These are phyloP conservation scores for Microcaecilia unicolor DNA, from an alignment of 2,797 vertebrate genomes.

Conservation along the genomic window DNA sequence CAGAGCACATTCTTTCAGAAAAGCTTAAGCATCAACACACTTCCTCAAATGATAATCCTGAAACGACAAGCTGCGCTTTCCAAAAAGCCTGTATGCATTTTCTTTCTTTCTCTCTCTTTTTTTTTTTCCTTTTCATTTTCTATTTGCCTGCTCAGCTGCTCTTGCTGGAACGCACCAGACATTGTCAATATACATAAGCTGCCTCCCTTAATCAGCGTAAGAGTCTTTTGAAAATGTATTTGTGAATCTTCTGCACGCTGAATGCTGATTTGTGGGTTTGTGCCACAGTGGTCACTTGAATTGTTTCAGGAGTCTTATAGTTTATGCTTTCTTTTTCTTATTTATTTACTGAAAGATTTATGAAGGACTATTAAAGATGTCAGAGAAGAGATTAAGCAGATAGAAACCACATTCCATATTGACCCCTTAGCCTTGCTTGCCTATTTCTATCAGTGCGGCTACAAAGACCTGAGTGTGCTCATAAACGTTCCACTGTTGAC, in stretches of 20 bases:
- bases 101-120: not conserved
- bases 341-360: constrained; percentile 40
- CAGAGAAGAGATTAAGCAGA: constrained; percentile 16
- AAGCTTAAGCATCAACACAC: too few relatives aligned
- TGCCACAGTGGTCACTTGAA: constrained; percentile 31
- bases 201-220: constrained; percentile 41
- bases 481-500: not conserved
- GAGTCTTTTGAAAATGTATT: constrained; percentile 37
- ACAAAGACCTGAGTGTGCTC: not conserved
- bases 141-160: not conserved
- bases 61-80: not conserved
- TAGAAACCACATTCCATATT: too few relatives aligned
- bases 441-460: too few relatives aligned
- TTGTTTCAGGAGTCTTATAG: constrained; percentile 21
- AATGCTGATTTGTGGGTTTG: constrained; percentile 38
- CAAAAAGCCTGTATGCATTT: constrained; percentile 4
- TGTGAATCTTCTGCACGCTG: constrained; percentile 20
- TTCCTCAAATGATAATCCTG: too few relatives aligned
- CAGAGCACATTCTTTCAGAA: too few relatives aligned
- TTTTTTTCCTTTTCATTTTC: constrained; percentile 12
- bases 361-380: constrained; percentile 20
- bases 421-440: too few relatives aligned
- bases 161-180: constrained; percentile 3
- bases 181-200: constrained; percentile 24
- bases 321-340: constrained; percentile 42